phyloP scores from a whole-genome alignment of 1,140 invertebrate species.

The Oppia nitens region DNA sequence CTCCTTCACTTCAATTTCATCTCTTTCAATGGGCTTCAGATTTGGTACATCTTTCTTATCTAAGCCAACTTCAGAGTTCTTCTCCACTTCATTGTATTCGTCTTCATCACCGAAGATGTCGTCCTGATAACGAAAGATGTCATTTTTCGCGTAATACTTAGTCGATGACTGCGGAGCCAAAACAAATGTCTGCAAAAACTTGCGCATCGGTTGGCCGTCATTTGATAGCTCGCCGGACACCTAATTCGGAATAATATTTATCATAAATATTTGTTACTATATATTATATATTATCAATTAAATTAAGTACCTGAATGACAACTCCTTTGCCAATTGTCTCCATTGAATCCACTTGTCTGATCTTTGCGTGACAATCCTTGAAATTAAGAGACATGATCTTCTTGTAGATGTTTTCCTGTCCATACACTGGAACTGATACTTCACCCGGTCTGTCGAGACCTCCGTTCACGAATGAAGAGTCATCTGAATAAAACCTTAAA shows the following conservation, averaged over 20 bases:
- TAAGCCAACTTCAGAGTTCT: not conserved
- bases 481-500: slow-evolving; percentile 78
- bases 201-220: slow-evolving; percentile 77
- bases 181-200: slow-evolving; percentile 95
- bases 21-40: not conserved
- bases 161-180: slow-evolving; percentile 44
- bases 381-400: slow-evolving; percentile 89
- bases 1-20: not conserved
- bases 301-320: slow-evolving; percentile 59
- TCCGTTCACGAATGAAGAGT: slow-evolving; percentile 88
- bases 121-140: slow-evolving; percentile 95
- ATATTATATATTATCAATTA: not conserved
- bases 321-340: slow-evolving; percentile 82
- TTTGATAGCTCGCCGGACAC: slow-evolving; percentile 92
- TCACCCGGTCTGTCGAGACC: slow-evolving; percentile 57
- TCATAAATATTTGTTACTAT: not conserved
- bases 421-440: slow-evolving; percentile 67
- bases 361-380: slow-evolving; percentile 89
- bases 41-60: not conserved
- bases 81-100: slow-evolving; percentile 28
- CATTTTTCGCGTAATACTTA: slow-evolving; percentile 94
- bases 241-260: slow-evolving; percentile 27
- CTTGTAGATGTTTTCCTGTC: slow-evolving; percentile 85
- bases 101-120: slow-evolving; percentile 63
- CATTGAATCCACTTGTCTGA: slow-evolving; percentile 76